These are phyloP conservation scores for Patella vulgata DNA, from an alignment of 1,140 invertebrate genomes.

Conservation along the genomic window DNA sequence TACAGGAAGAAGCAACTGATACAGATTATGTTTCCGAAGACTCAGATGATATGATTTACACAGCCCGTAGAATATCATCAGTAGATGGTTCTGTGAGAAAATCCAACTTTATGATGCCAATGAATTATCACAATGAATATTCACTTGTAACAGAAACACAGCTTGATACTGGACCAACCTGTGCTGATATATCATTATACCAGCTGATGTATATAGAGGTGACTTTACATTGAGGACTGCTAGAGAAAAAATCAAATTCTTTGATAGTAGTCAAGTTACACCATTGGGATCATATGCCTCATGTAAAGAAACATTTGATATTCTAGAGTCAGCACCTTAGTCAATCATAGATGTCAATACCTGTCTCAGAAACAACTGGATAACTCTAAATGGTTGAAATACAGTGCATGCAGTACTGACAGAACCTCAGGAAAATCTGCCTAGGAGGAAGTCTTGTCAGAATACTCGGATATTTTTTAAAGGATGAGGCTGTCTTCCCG, in stretches of 20 bases:
- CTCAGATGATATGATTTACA: not conserved
- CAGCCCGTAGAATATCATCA: no score
- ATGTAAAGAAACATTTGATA: no score
- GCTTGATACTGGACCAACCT: not conserved
- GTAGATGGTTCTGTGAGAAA: not conserved
- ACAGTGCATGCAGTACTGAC: not conserved
- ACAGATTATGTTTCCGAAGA: not conserved
- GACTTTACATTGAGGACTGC: constrained; percentile 7
- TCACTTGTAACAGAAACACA: no score
- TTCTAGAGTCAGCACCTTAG: no score
- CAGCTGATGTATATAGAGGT: constrained; percentile 30
- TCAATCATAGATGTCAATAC: no score
- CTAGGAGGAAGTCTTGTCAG: constrained; percentile 3
- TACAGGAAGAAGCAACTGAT: not conserved
- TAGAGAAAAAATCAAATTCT: no score
- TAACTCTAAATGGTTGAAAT: constrained; percentile 3
- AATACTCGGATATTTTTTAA: constrained; percentile 28
- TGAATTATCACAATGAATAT: no score
- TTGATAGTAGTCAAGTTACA: not conserved
- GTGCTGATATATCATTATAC: constrained; percentile 33
- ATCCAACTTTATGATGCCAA: constrained; percentile 5
- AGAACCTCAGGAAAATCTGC: no score
- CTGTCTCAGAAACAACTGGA: no score
- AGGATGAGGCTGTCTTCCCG: constrained; percentile 24
- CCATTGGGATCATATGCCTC: not conserved